phyloP scores from a whole-genome alignment of 2,888 invertebrate species.

The Pachydiplax longipennis region DNA sequence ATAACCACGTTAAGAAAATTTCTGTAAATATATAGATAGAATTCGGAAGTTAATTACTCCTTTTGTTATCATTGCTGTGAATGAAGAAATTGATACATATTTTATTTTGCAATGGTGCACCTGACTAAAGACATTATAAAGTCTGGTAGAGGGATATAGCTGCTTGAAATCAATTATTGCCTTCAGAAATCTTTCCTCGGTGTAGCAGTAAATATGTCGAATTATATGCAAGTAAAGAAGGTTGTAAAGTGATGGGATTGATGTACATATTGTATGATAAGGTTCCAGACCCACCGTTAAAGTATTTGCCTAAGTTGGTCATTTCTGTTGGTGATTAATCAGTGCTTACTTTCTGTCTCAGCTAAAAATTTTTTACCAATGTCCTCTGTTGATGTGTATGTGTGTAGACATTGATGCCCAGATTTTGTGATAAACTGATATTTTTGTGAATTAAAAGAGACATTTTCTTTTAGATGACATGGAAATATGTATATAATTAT shows the following conservation, averaged over 20 bases:
- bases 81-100: neutral
- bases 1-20: neutral
- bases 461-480: neutral
- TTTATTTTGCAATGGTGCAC: neutral
- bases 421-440: slow-evolving; percentile 31
- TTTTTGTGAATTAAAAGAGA: slow-evolving; percentile 11
- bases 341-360: neutral
- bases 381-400: neutral
- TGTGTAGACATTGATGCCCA: slow-evolving; percentile 11
- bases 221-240: neutral
- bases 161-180: neutral
- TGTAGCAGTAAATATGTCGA: neutral
- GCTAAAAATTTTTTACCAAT: neutral
- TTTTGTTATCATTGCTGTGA: too few species aligned
- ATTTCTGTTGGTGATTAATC: neutral
- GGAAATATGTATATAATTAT: slow-evolving; percentile 7
- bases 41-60: too few species aligned
- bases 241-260: neutral
- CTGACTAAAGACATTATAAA: neutral
- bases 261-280: neutral
- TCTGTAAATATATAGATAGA: neutral
- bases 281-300: neutral
- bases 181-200: neutral
- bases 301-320: neutral
- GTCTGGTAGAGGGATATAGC: neutral